A percentile compares a stretch with the other conserved stretches of the same genome.
These are phyloP conservation scores for Cenopis cana DNA, from an alignment of 2,888 invertebrate genomes.

Conservation along the genomic window DNA sequence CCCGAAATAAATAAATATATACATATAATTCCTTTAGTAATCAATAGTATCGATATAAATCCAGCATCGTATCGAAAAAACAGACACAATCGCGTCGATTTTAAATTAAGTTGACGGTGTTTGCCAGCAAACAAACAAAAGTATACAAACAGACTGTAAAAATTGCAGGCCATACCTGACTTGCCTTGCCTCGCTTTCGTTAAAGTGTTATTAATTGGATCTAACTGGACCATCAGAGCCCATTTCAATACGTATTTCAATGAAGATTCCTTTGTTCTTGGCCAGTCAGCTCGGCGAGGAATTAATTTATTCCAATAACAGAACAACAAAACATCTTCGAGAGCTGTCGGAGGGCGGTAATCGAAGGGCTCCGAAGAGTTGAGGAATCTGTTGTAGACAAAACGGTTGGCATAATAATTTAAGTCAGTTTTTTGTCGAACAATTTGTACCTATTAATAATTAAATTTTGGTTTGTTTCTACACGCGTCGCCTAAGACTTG, in stretches of 20 bases:
- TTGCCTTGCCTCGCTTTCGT: conserved; percentile 25
- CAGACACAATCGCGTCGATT: neutral
- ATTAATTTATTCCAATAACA: conserved; percentile 41
- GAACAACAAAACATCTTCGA: conserved; percentile 36
- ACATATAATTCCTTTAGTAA: too few relatives aligned
- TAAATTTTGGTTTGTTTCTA: too few relatives aligned
- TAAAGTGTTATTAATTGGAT: conserved; percentile 42
- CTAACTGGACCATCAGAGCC: conserved; percentile 34
- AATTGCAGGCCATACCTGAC: conserved; percentile 27
- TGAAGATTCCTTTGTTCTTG: conserved; percentile 36
- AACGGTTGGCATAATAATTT: neutral
- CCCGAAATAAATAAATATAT: too few relatives aligned
- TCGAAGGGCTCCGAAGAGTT: conserved; percentile 18
- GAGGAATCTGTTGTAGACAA: conserved; percentile 12
- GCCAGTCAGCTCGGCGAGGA: conserved; percentile 23
- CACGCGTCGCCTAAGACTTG: too few relatives aligned
- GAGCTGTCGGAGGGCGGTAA: conserved; percentile 25
- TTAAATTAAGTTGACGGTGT: conserved; percentile 4
- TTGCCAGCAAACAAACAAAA: conserved; percentile 6
- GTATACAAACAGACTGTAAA: conserved; percentile 17
- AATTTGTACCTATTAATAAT: too few relatives aligned
- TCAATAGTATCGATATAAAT: too few relatives aligned
- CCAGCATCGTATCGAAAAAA: neutral
- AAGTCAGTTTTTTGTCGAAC: neutral
- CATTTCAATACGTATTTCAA: conserved; percentile 41